These are phyloP conservation scores for Colius striatus DNA, from an alignment of 2,113 vertebrate genomes.

Conservation along the genomic window DNA sequence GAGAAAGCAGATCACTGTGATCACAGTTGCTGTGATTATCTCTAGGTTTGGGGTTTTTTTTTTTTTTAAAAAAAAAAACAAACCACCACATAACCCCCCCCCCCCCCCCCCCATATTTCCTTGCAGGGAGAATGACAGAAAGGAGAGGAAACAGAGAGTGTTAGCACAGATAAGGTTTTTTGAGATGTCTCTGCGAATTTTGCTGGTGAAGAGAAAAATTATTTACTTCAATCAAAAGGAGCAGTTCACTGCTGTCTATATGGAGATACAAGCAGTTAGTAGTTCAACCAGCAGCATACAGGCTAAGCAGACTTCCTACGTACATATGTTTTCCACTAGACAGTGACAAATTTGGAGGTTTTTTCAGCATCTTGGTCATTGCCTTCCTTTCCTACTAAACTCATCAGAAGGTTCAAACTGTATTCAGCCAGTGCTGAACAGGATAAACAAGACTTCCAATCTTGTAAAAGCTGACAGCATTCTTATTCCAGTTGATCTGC, in stretches of 20 bases:
- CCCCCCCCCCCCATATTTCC: neutral
- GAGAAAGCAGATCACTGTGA: conserved; percentile 19
- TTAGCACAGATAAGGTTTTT: neutral
- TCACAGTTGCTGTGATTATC: neutral
- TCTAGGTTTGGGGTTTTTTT: neutral
- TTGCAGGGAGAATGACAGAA: neutral
- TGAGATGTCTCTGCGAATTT: neutral
- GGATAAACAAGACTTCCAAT: neutral
- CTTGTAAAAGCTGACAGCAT: neutral
- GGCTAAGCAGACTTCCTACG: neutral
- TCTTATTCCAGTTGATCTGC: neutral
- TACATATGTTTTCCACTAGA: neutral
- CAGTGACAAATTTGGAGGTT: neutral
- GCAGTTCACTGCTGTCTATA: neutral
- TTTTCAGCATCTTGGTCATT: neutral
- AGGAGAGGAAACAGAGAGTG: neutral
- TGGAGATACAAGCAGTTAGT: neutral
- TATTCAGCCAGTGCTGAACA: neutral
- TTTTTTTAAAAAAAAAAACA: neutral
- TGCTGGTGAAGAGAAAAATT: neutral
- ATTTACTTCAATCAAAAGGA: neutral
- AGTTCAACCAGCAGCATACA: neutral
- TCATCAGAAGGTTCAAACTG: neutral
- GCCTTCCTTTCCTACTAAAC: neutral
- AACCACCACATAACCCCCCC: no score